phyloP scores from a whole-genome alignment of 1,140 invertebrate genomes.

The Cepaea nemoralis region DNA sequence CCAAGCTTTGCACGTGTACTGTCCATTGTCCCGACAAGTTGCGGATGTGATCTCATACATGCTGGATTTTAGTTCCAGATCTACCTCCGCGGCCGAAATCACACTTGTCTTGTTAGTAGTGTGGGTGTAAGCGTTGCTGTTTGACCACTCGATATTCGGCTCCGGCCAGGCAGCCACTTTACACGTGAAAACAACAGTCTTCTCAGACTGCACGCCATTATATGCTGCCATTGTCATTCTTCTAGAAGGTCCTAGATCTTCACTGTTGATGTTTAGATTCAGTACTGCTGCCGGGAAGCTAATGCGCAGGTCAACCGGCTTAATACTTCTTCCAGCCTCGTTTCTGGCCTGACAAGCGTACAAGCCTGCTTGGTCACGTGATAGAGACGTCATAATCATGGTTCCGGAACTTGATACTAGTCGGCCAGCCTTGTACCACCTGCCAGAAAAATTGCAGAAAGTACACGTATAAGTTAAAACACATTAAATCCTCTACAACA shows the following conservation, averaged over 20 bases:
- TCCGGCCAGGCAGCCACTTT: constrained; percentile 28
- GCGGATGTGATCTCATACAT: not conserved
- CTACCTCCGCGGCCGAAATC: not conserved
- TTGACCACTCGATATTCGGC: constrained; percentile 13
- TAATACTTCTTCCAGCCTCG: constrained; percentile 25
- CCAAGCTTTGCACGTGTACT: constrained; percentile 14
- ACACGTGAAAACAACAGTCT: constrained; percentile 5
- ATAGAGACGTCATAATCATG: not conserved
- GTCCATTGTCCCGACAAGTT: constrained; percentile 16
- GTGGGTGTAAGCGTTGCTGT: not conserved
- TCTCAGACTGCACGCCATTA: not conserved
- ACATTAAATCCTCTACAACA: too few species aligned
- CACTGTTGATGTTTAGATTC: not conserved
- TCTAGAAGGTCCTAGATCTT: too few species aligned
- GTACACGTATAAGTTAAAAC: too few species aligned
- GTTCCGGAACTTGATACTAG: not conserved
- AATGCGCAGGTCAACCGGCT: constrained; percentile 28
- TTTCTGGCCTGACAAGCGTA: constrained; percentile 41
- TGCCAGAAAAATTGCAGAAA: not conserved
- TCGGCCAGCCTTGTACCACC: constrained; percentile 37
- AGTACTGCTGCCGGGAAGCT: not conserved
- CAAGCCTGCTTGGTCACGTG: constrained; percentile 7
- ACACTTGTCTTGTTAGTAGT: not conserved
- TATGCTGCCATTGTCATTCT: not conserved
- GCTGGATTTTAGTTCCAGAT: not conserved